Conservation (phyloP, 1,140 invertebrate species). For the Papilio glaucus region DNA sequence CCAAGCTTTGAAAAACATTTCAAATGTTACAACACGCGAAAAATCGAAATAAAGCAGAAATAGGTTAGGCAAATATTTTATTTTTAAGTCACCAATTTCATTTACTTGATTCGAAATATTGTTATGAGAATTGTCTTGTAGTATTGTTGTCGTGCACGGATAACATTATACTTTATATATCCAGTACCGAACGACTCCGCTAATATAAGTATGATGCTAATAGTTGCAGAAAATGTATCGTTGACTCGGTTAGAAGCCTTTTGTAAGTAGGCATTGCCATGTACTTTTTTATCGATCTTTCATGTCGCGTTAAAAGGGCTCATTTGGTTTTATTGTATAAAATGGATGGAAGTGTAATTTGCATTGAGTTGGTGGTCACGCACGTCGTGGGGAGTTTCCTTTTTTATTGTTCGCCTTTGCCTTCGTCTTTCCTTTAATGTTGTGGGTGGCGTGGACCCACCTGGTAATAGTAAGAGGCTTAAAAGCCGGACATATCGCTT, state of each 20-base stretch:
- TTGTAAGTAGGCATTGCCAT: constrained; percentile 47
- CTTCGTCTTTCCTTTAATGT: constrained; percentile 66
- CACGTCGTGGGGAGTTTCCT: constrained; percentile 68
- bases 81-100: not conserved
- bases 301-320: constrained; percentile 80
- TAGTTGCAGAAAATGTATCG: constrained; percentile 36
- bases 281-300: constrained; percentile 78
- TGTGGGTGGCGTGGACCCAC: constrained; percentile 51
- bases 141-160: constrained; percentile 4
- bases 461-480: constrained; percentile 32
- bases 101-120: not conserved
- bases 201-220: constrained; percentile 27
- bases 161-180: constrained; percentile 11
- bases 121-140: constrained; percentile 11
- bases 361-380: constrained; percentile 79
- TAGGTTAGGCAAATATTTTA: not conserved
- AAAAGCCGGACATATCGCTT: constrained; percentile 36
- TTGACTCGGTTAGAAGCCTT: constrained; percentile 28
- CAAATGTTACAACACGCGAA: not conserved
- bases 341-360: constrained; percentile 81
- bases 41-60: not conserved
- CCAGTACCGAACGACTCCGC: not conserved
- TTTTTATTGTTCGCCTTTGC: constrained; percentile 77
- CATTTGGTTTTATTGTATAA: constrained; percentile 82
- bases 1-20: no score